Evolutionary conservation across 2,797 vertebrate species (phyloP).

Genomic region (Falco berigora): DNA sequence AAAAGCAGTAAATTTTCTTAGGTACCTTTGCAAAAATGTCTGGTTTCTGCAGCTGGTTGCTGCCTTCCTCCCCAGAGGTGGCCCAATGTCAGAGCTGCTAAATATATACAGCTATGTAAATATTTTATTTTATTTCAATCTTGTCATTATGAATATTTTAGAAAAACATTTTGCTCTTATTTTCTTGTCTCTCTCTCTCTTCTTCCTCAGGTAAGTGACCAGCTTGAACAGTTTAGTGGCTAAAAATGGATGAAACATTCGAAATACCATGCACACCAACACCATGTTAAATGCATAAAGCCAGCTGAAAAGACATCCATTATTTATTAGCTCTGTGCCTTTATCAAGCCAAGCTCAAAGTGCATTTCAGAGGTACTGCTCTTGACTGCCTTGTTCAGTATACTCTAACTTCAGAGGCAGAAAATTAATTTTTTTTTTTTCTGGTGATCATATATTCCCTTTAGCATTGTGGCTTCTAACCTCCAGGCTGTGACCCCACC

Average conservation of each 20-base stretch:
- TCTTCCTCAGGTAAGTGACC: constrained; percentile 33
- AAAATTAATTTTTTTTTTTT: neutral
- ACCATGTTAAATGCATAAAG: constrained; percentile 48
- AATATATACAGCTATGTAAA: constrained; percentile 35
- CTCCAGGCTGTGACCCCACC: constrained; percentile 1
- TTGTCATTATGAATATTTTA: constrained; percentile 62
- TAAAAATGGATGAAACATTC: constrained; percentile 45
- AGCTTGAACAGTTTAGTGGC: constrained; percentile 19
- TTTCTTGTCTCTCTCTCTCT: neutral
- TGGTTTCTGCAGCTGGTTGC: neutral
- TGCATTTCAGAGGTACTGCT: constrained; percentile 21
- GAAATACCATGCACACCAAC: neutral
- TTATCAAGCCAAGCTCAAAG: constrained; percentile 44
- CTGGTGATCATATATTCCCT: constrained; percentile 41
- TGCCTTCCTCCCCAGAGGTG: neutral
- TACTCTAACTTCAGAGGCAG: constrained; percentile 7
- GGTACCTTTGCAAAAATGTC: neutral
- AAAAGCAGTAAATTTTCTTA: neutral
- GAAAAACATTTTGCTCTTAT: constrained; percentile 54
- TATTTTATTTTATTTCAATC: constrained; percentile 49
- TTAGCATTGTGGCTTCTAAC: neutral
- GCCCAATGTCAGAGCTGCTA: constrained; percentile 10
- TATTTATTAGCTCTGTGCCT: constrained; percentile 58
- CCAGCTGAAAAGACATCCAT: constrained; percentile 56
- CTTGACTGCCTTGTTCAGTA: constrained; percentile 6